Percentiles rank a stretch among this genome's conserved stretches.
These are phyloP conservation scores for Scomber colias DNA, from an alignment of 2,113 vertebrate genomes.

Conservation along the genomic window DNA sequence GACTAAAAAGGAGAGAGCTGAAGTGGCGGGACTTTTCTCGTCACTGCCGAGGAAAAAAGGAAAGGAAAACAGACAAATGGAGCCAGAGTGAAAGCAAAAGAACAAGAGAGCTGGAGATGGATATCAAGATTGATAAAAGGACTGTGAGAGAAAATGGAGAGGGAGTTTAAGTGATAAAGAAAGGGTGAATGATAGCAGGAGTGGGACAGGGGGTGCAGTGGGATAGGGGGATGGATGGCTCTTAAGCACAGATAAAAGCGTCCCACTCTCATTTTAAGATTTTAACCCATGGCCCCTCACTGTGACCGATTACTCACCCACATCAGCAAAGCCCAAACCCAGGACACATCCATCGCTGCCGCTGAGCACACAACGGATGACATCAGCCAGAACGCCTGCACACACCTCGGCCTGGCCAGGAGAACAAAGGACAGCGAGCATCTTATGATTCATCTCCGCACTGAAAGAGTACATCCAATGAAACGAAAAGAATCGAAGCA, in stretches of 20 bases:
- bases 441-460: constrained; percentile 61
- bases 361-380: constrained; percentile 81
- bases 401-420: constrained; percentile 76
- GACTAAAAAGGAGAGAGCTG: background rate
- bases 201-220: constrained; percentile 8
- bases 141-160: constrained; percentile 23
- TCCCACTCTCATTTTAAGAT: constrained; percentile 59
- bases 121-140: constrained; percentile 26
- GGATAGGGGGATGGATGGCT: background rate
- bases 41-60: background rate
- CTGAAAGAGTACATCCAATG: constrained; percentile 10
- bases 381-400: constrained; percentile 76
- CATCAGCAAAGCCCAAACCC: constrained; percentile 74
- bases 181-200: constrained; percentile 56
- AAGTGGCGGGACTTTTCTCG: constrained; percentile 23
- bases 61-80: background rate
- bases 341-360: constrained; percentile 79
- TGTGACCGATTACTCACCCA: constrained; percentile 74
- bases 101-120: constrained; percentile 28
- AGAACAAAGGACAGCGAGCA: constrained; percentile 55
- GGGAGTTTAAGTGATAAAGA: constrained; percentile 44
- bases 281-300: constrained; percentile 70
- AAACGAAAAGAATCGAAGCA: constrained; percentile 13
- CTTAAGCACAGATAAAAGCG: constrained; percentile 55
- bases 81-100: background rate